phyloP scores from a whole-genome alignment of 2,888 invertebrate genomes.

The Linnaemya tessellans region DNA sequence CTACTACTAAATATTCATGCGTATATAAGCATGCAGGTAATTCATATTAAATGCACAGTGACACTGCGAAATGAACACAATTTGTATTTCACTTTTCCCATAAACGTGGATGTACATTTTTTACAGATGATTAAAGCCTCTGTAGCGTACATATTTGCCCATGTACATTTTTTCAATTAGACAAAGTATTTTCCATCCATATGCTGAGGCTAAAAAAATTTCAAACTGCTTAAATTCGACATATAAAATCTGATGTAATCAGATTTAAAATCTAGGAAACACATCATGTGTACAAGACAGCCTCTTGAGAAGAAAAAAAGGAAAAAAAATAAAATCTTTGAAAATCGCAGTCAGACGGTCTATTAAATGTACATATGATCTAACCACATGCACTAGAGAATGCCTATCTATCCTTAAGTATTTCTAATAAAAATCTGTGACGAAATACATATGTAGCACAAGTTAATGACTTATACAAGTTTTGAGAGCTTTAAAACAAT shows the following conservation, averaged over 20 bases:
- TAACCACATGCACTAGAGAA: not conserved
- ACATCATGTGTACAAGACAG: not conserved
- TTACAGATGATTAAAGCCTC: not conserved
- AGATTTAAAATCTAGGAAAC: not conserved
- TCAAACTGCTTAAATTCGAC: slow-evolving; percentile 13
- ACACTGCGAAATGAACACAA: slow-evolving; percentile 10
- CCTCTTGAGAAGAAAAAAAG: not conserved
- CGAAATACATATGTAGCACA: not conserved
- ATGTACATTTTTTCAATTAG: slow-evolving; percentile 10
- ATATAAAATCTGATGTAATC: slow-evolving; percentile 5
- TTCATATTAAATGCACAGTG: not conserved
- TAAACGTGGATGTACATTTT: not conserved
- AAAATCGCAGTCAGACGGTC: not conserved
- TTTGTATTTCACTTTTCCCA: not conserved
- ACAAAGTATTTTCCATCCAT: slow-evolving; percentile 6
- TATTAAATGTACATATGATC: not conserved
- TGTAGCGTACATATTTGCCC: not conserved
- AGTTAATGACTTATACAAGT: not conserved
- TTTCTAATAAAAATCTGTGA: not conserved
- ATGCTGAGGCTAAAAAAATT: slow-evolving; percentile 9
- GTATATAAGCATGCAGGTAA: no score
- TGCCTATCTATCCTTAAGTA: not conserved
- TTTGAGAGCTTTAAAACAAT: not conserved
- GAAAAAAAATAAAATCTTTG: not conserved
- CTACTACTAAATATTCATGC: no score